Percentiles rank a stretch among this genome's conserved stretches.
These are phyloP conservation scores for Gopherus flavomarginatus DNA, from an alignment of 2,113 vertebrate genomes.

Conservation along the genomic window DNA sequence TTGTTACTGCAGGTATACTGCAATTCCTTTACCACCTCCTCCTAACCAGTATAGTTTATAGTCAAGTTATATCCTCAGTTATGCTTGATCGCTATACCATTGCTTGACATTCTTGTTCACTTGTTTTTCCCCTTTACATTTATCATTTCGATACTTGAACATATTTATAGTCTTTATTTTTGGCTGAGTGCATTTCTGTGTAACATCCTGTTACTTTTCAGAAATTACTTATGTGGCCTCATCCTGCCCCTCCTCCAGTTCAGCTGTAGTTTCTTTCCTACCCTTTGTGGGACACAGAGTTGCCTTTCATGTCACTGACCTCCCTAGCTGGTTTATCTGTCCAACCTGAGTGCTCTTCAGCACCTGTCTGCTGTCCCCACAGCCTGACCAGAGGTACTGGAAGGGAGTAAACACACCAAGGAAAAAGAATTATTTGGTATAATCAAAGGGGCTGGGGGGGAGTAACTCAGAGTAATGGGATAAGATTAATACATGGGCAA, in stretches of 20 bases:
- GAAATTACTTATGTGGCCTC: background rate
- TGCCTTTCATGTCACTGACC: background rate
- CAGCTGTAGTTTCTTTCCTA: background rate
- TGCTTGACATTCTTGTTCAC: background rate
- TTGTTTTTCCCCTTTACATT: background rate
- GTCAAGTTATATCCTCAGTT: background rate
- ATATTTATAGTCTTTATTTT: background rate
- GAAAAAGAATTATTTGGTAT: background rate
- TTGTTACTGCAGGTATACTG: too few relatives aligned
- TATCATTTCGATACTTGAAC: background rate
- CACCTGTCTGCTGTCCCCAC: background rate
- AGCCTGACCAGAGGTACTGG: too few relatives aligned
- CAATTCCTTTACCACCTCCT: background rate
- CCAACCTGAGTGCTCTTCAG: background rate
- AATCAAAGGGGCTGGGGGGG: background rate
- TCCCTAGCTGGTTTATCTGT: fast-evolving
- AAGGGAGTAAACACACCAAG: background rate
- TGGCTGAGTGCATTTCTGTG: background rate
- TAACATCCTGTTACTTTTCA: background rate
- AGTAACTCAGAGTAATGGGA: background rate
- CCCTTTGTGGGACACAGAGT: background rate
- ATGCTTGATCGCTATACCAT: background rate
- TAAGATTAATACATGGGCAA: background rate
- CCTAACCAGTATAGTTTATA: background rate
- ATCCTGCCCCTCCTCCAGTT: background rate